Evolutionary conservation across 2,888 invertebrate species (phyloP).

Genomic region (Eurytoma californica): DNA sequence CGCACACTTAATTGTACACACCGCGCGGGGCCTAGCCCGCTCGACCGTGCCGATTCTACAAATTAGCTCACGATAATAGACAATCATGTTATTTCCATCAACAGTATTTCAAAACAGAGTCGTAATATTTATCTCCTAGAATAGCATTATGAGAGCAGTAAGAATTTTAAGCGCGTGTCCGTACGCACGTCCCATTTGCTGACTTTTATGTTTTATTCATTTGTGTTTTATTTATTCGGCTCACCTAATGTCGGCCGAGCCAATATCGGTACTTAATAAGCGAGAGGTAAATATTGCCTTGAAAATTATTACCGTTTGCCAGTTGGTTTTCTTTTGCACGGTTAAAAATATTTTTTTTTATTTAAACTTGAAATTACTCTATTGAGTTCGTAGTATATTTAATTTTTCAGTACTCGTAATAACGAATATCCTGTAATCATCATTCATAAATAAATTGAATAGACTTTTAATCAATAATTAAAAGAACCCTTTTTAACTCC

Average conservation of each 20-base stretch:
- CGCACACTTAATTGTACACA: background rate
- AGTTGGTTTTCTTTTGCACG: too few relatives aligned
- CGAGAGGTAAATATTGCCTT: too few relatives aligned
- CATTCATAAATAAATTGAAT: too few relatives aligned
- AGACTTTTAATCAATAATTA: too few relatives aligned
- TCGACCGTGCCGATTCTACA: constrained; percentile 12
- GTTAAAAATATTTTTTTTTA: too few relatives aligned
- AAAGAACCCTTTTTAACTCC: too few relatives aligned
- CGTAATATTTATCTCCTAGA: constrained; percentile 42
- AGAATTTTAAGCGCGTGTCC: constrained; percentile 23
- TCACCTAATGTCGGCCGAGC: background rate
- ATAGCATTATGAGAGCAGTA: constrained; percentile 43
- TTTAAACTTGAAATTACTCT: too few relatives aligned
- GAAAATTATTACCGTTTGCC: too few relatives aligned
- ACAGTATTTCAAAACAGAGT: constrained; percentile 49
- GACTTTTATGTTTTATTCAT: constrained; percentile 8
- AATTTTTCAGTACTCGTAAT: too few relatives aligned
- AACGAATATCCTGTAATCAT: too few relatives aligned
- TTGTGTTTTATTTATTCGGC: constrained; percentile 31
- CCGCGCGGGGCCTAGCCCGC: background rate
- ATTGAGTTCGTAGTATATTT: too few relatives aligned
- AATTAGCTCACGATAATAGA: constrained; percentile 37
- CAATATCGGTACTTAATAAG: too few relatives aligned
- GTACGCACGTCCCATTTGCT: constrained; percentile 6
- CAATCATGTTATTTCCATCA: constrained; percentile 19